Base-by-base conservation (phyloP, 2,113 vertebrate species). In the Xiphophorus hellerii region DNA sequence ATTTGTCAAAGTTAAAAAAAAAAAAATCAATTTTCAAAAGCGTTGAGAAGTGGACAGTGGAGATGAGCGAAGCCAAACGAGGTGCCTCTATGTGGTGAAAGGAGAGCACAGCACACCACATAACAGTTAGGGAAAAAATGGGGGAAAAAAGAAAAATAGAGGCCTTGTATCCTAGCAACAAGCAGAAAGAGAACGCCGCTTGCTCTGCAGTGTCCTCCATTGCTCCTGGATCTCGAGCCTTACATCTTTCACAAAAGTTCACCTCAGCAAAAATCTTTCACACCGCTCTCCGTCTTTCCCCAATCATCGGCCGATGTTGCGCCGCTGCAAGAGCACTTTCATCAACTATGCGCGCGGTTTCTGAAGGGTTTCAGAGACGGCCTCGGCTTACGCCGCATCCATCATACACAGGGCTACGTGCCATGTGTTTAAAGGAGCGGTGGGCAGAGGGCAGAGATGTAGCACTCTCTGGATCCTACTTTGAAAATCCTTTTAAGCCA, bases 91-190 rank as follows among this genome's bases (percentile, higher is more conserved):
- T 65, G 69, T 60, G 68, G 77, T 84, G 61, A 79, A 84, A 67
- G 73, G 7, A n/a, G 14, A 8, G 44, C 61, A 83, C 72, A 69
- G 73, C 74, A 78, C 74, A 91, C 72, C 84, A 86, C 89, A 87
- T 84, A 90, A 91, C 71, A 58, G 66, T 39, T 51, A 20, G 20
- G 20, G 3, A 6, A 6, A 20, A 35, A 37, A 37, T 12, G 4
- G 1, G 5, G 3, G 20, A 20, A 48, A 35, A 3, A 37, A 37
- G 35, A 58, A 22, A 83, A 83, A 69, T 87, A 76, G 60, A 62
- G 71, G 81, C 63, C 84, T 42, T 61, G 92, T 94, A 91, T 88
- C 92, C 93, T 93, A 94, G 93, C 91, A 94, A 94, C 92, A 91
- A 89, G 92, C 80, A 69, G 61, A 79, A 69, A 54, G 76, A 73